Conservation (phyloP, 2,797 vertebrate genomes). For the Enoplosus armatus region DNA sequence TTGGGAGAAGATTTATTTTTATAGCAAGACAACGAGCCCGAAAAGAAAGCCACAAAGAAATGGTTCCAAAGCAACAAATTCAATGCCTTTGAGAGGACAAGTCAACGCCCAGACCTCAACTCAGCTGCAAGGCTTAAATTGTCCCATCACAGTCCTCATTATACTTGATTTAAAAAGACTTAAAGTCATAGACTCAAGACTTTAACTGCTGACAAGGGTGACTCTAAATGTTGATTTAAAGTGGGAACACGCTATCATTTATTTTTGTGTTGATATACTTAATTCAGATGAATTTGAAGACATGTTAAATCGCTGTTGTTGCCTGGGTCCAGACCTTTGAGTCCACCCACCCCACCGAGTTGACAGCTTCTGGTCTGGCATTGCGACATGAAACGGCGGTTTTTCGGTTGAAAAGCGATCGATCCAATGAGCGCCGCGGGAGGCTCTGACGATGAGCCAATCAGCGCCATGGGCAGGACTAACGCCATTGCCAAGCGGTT, state of each 20-base stretch:
- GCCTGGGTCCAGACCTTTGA: too few species aligned
- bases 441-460: too few species aligned
- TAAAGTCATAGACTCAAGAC: not conserved
- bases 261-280: not conserved
- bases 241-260: not conserved
- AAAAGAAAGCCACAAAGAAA: slow-evolving; percentile 34
- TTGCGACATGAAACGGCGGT: too few species aligned
- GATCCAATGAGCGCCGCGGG: too few species aligned
- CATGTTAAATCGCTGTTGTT: too few species aligned
- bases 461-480: too few species aligned
- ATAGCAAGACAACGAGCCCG: slow-evolving; percentile 34
- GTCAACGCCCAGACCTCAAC: slow-evolving; percentile 14
- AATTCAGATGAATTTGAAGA: not conserved
- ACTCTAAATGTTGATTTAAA: not conserved
- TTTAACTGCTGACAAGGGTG: not conserved
- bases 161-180: not conserved
- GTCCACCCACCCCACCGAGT: too few species aligned
- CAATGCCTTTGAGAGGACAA: not conserved
- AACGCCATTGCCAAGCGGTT: too few species aligned
- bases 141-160: slow-evolving; percentile 20
- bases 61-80: slow-evolving; percentile 25
- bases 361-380: too few species aligned
- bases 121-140: slow-evolving; percentile 15
- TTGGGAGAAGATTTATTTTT: slow-evolving; percentile 59
- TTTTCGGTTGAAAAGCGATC: too few species aligned